Evolutionary conservation across 2,888 invertebrate genomes (phyloP), one percentile per base, ranked within the genome.

Genomic region (Thera obeliscata): DNA sequence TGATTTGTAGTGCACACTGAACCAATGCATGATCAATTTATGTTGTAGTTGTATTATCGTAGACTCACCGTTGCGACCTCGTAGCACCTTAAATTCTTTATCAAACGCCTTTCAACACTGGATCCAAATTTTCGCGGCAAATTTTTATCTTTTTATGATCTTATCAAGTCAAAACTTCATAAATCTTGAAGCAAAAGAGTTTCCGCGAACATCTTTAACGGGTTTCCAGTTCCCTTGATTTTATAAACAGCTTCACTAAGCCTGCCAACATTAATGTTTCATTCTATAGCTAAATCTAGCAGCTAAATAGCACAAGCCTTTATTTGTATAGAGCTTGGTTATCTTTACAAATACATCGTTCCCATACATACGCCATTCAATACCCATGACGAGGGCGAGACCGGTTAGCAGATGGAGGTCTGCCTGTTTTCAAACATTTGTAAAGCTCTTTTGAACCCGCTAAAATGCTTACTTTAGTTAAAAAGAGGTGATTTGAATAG

Each of bases 301-400:
- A 61, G 54, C 43, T 11, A 49, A 48, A 36, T 36, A n/a, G 36
- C n/a, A n/a, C 2, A 8, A 49, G 5, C 2, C 7, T 49, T 49
- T 33, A 36, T 12, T 41, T 22, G 11, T 54, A 52, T 46, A 11
- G 54, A 11, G 54, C 3, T 60, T 59, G 61, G 56, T 48, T 49
- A 56, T 49, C 56, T 64, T 54, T 64, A 64, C 61, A 68, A 68
- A 57, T 61, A 49, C 9, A 12, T 55, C 60, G 64, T 64, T 67
- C 57, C 61, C 64, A 61, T 49, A 52, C 64, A 61, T 49, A 52
- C 48, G 36, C 56, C 6, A 64, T 68, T 68, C 67, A 68, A 46
- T 43, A 43, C 60, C 0, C 56, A 56, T 36, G 11, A 38, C 41
- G 35, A 9, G 60, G 60, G 56, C 5, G 56, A 64, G 56, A 67